Conservation (phyloP, 2,888 invertebrate genomes). For the Megaustenia siamemsis region DNA sequence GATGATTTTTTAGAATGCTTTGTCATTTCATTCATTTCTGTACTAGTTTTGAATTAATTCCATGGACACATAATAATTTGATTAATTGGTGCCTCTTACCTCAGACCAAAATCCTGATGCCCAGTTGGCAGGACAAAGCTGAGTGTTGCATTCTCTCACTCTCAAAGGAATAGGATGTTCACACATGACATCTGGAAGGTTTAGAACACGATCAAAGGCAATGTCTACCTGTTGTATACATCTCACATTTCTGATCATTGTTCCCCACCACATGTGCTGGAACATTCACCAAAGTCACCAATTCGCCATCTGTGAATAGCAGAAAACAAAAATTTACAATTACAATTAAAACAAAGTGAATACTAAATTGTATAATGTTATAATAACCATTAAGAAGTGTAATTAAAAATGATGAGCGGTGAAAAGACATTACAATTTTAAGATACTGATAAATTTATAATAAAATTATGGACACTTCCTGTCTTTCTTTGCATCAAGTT, state of each 20-base stretch:
- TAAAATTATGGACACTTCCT: too few species aligned
- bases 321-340: too few species aligned
- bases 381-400: too few species aligned
- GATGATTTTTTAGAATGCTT: too few species aligned
- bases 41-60: too few species aligned
- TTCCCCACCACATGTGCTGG: conserved; percentile 96
- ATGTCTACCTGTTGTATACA: conserved; percentile 82
- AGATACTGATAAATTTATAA: too few species aligned
- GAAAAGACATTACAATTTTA: too few species aligned
- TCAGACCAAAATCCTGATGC: conserved; percentile 92
- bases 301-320: conserved; percentile 88
- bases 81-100: conserved; percentile 84
- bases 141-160: conserved; percentile 90
- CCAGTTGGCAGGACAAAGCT: conserved; percentile 96
- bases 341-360: too few species aligned
- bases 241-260: conserved; percentile 92
- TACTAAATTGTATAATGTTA: too few species aligned
- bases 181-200: conserved; percentile 95
- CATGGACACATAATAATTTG: neutral
- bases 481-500: too few species aligned
- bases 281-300: conserved; percentile 92
- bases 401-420: too few species aligned
- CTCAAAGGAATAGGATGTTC: conserved; percentile 93
- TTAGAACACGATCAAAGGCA: conserved; percentile 90
- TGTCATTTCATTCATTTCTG: too few species aligned